phyloP scores from a whole-genome alignment of 2,888 invertebrate genomes.

The Steinernema carpocapsae region DNA sequence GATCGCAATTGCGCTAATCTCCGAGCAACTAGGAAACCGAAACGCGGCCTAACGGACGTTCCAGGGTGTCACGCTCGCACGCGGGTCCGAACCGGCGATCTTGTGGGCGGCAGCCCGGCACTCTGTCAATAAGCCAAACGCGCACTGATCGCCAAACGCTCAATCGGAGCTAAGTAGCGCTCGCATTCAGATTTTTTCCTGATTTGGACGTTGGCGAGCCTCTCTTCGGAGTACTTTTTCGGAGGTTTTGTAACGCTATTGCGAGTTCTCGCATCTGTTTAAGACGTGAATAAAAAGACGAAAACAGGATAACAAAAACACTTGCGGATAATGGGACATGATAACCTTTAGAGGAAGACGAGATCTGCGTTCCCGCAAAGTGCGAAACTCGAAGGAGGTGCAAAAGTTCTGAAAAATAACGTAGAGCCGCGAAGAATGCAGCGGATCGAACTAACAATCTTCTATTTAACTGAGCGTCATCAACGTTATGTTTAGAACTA shows the following conservation, averaged over 20 bases:
- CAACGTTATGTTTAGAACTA: no score
- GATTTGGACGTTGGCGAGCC: not conserved
- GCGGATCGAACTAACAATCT: no score
- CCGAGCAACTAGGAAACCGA: conserved; percentile 24
- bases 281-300: no score
- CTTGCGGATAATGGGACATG: no score
- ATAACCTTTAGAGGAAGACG: no score
- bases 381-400: no score
- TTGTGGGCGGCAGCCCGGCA: not conserved
- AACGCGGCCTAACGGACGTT: not conserved
- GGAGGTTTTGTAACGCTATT: not conserved
- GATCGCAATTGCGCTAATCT: conserved; percentile 10
- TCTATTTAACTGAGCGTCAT: no score
- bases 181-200: not conserved
- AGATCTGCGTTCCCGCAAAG: no score
- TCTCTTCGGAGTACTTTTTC: not conserved
- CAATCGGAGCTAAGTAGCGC: not conserved
- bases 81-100: not conserved
- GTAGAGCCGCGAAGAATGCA: no score
- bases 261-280: no score
- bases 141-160: not conserved
- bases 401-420: no score
- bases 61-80: conserved; percentile 17
- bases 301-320: no score
- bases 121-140: not conserved